Evolutionary conservation across 1,140 invertebrate genomes (phyloP), one percentile per base, ranked within the genome.

Genomic region (Zaprionus vittiger): DNA sequence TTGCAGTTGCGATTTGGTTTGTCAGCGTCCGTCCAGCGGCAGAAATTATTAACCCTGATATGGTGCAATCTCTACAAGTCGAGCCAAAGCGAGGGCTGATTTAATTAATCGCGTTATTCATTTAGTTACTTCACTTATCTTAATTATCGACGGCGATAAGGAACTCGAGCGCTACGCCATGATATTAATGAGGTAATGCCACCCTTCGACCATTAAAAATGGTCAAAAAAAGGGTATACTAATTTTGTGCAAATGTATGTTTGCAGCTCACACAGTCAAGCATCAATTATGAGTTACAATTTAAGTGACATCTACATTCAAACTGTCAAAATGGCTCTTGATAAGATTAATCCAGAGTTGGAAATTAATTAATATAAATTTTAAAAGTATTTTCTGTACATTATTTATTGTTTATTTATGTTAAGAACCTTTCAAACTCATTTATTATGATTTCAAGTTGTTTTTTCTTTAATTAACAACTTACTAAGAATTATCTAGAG

Each of bases 11-110:
- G 67, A 71, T 75, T 75, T 71, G 17, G 67, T 31, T 44, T 64
- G 73, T 71, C 73, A 71, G 49, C 56, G 71, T 49, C 73, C 47
- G 71, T 56, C 73, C 47, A 38, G 62, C 41, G 47, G 62, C 41
- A 67, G 64, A 62, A 69, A 67, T 61, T 49, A 56, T 71, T 70
- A 69, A 55, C 34, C 60, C 57, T 54, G 63, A 57, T 67, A 66
- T 44, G n/a, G 7, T 47, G 57, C 64, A 73, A 74, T 68, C 75
- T 73, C 38, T 11, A 56, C 44, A 28, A 66, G 24, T 44, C 57
- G 37, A 44, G 41, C 1, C n/a, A 4, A 5, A 15, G 12, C 14
- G 37, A 26, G 41, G 24, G 28, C 11, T 67, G 74, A 63, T 47
- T 73, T 49, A 73, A 57, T 67, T 24, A 17, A 26, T 26, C 37